Conservation (phyloP, 1,140 invertebrate species). For the Nixonia krombeini region DNA sequence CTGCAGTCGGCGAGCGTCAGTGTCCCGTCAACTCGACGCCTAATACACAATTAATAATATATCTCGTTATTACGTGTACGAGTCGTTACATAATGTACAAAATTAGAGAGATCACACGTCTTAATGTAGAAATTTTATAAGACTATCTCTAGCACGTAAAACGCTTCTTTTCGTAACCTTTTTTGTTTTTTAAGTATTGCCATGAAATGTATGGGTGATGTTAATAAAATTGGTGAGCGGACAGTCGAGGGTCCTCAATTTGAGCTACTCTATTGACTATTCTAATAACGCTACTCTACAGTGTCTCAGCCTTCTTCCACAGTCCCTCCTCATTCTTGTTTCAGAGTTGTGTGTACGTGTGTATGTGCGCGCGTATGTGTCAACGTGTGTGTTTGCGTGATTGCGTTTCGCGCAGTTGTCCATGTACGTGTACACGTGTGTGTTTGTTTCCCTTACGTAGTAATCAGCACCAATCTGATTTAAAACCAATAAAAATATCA, state of each 20-base stretch:
- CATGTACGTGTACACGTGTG: too few species aligned
- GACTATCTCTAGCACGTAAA: slow-evolving; percentile 70
- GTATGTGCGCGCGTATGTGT: too few species aligned
- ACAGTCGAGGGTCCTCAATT: slow-evolving; percentile 50
- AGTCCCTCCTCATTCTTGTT: slow-evolving; percentile 59
- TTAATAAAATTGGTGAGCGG: slow-evolving; percentile 55
- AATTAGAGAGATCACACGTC: slow-evolving; percentile 73
- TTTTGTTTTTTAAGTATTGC: slow-evolving; percentile 68
- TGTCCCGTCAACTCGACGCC: slow-evolving; percentile 42
- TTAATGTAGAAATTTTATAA: slow-evolving; percentile 73
- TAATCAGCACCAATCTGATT: slow-evolving; percentile 70
- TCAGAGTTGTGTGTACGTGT: slow-evolving; percentile 19
- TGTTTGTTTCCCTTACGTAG: slow-evolving; percentile 53
- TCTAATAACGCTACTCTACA: slow-evolving; percentile 63
- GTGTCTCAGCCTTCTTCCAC: slow-evolving; percentile 71
- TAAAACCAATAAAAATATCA: slow-evolving; percentile 71
- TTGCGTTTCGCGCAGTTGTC: too few species aligned
- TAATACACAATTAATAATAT: slow-evolving; percentile 61
- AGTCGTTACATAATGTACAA: slow-evolving; percentile 68
- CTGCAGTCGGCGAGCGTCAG: slow-evolving; percentile 4
- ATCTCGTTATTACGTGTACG: slow-evolving; percentile 66
- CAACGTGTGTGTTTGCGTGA: too few species aligned
- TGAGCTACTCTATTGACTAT: slow-evolving; percentile 67
- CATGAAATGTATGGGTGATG: slow-evolving; percentile 65
- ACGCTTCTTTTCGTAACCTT: slow-evolving; percentile 33